A percentile compares a stretch with the other conserved stretches of the same genome.
Evolutionary conservation across 2,113 vertebrate species (phyloP).

Genomic region (Pterophyllum scalare): DNA sequence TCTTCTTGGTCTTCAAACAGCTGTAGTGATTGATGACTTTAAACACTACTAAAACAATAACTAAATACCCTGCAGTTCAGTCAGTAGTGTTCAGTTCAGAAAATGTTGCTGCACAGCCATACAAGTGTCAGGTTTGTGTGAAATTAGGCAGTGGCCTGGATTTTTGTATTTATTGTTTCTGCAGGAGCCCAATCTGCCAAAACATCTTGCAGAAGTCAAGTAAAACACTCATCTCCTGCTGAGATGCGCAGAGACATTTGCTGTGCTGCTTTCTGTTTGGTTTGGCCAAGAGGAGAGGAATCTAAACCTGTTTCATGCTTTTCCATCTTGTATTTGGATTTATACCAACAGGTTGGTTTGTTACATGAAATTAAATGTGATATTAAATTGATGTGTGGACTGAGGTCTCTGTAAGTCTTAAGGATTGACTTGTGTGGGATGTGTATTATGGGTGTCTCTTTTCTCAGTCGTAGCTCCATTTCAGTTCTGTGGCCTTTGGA

Average conservation of each 20-base stretch:
- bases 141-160: conserved; percentile 27
- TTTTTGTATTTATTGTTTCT: conserved; percentile 61
- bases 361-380: neutral
- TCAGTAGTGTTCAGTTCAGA: conserved; percentile 15
- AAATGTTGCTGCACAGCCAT: neutral
- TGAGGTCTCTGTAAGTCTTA: conserved; percentile 4
- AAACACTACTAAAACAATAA: neutral
- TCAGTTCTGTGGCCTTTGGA: conserved; percentile 25
- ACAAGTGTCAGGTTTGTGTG: conserved; percentile 16
- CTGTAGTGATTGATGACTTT: conserved; percentile 34
- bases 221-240: conserved; percentile 16
- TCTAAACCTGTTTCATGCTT: neutral
- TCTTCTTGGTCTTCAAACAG: conserved; percentile 31
- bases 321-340: conserved; percentile 2
- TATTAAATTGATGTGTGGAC: neutral
- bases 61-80: conserved; percentile 1
- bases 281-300: neutral
- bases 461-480: conserved; percentile 20
- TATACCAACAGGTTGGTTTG: neutral
- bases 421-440: conserved; percentile 27
- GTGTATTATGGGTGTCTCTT: conserved; percentile 38
- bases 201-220: conserved; percentile 32
- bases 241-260: neutral
- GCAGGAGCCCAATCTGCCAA: conserved; percentile 31
- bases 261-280: neutral